Base-by-base conservation (phyloP, 2,888 invertebrate genomes). In the Metacarcinus magister region DNA sequence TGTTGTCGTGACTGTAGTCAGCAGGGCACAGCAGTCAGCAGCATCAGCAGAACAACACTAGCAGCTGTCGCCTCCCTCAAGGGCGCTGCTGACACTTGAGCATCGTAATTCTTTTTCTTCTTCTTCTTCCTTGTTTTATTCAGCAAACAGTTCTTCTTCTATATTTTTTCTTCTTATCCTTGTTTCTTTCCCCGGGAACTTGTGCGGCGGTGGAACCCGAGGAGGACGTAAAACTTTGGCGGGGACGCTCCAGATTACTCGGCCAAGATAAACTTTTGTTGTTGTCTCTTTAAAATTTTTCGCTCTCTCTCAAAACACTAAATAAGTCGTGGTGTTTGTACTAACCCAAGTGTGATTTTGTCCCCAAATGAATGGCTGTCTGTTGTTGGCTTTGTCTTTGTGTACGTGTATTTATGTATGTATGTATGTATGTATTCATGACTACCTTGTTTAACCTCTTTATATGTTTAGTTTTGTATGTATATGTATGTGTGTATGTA, bases 241-340 rank as follows among this genome's bases (percentile, higher is more conserved):
- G 8, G 32, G 32, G 82, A 28, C 82, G 82, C 82, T 82, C 82
- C 82, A 82, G 82, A 82, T 82, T 82, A 82, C 82, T 13, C 82
- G 28, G 28, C 82, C 82, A 82, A 32, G 82, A 28, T 82, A 82
- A 82, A 82, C 82, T 82, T 82, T 82, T 32, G 82, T 82, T 23
- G 28, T 82, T 82, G 82, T 32, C 82, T 82, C 82, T 82, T 82
- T 82, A 82, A 82, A 32, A 32, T 32, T 82, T 82, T 82, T 82
- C 32, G 32, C 82, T 32, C 10, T 32, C 28, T 4, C 8, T 60
- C 5, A 19, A 67, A 82, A 82, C 28, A 67, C 5, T 67, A 32
- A 82, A 32, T 28, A 13, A 82, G 82, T 82, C 32, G 82, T 32
- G 82, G 32, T 82, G 82, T 82, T 82, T 82, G 82, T 82, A 32